Evolutionary conservation across 2,797 vertebrate genomes (phyloP).

Genomic region (Tokudaia muenninki): DNA sequence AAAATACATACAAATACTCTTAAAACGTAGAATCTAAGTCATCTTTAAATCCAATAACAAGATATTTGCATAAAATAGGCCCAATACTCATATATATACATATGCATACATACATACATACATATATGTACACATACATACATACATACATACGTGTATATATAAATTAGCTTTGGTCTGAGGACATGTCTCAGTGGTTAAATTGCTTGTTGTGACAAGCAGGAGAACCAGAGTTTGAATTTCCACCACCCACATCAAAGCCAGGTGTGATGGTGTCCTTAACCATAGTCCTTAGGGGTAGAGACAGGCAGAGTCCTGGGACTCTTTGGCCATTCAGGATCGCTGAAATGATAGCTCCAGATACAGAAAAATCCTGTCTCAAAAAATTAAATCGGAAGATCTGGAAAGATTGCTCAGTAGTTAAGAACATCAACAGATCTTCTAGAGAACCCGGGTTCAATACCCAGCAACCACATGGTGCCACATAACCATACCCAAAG

Average conservation of each 20-base stretch:
- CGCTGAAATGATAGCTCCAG: no score
- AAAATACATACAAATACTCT: slow-evolving; percentile 34
- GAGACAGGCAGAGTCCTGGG: no score
- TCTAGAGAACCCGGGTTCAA: background rate
- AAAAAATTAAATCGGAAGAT: background rate
- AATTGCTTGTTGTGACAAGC: background rate
- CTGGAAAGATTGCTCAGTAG: background rate
- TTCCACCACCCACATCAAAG: no score
- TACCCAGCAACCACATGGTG: background rate
- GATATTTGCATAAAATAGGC: background rate
- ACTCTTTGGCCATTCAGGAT: no score
- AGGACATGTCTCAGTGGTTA: background rate
- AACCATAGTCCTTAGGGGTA: no score
- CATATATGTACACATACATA: no score
- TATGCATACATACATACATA: no score
- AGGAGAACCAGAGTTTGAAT: background rate
- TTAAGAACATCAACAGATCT: background rate
- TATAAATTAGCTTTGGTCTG: background rate
- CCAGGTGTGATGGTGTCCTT: no score
- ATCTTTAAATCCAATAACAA: background rate
- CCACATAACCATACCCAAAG: background rate
- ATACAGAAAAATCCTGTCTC: background rate
- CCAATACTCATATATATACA: background rate
- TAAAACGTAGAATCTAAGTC: background rate
- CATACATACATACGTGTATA: no score